Percentiles rank a stretch among this genome's conserved stretches.
These are phyloP conservation scores for Heterotilapia buettikoferi DNA, from an alignment of 2,113 vertebrate species.

Conservation along the genomic window DNA sequence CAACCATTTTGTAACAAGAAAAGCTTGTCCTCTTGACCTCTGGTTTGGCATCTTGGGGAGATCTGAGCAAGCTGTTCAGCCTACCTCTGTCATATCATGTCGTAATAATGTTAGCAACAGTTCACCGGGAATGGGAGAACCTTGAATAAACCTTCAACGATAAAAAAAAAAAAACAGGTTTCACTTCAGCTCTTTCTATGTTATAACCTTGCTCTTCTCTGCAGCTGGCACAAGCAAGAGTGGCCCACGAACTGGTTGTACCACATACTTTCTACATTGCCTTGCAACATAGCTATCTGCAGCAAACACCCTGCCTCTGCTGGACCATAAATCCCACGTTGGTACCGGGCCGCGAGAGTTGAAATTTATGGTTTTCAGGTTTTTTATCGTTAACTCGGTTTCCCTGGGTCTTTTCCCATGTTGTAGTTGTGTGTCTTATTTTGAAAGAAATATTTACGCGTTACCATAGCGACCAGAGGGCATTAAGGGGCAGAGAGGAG, in stretches of 20 bases:
- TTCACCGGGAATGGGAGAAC: background rate
- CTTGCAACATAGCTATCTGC: background rate
- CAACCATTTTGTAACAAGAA: background rate
- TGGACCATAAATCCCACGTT: background rate
- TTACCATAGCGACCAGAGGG: background rate
- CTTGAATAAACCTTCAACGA: background rate
- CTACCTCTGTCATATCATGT: background rate
- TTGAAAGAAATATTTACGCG: background rate
- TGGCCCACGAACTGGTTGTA: background rate
- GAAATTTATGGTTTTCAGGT: background rate
- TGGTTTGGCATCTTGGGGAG: background rate
- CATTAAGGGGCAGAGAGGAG: background rate
- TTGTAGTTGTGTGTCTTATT: background rate
- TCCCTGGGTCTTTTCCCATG: background rate
- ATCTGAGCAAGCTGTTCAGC: background rate
- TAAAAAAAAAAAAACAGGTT: background rate
- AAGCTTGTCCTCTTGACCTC: background rate
- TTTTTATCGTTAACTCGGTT: background rate
- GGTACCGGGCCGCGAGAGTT: rapidly evolving
- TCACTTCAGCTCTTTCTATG: background rate
- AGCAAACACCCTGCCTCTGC: background rate
- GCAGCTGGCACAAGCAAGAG: background rate
- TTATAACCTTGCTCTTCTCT: background rate
- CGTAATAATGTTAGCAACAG: background rate
- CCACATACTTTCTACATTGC: background rate